phyloP scores from a whole-genome alignment of 2,888 invertebrate species.

The Megastigmus dorsalis region DNA sequence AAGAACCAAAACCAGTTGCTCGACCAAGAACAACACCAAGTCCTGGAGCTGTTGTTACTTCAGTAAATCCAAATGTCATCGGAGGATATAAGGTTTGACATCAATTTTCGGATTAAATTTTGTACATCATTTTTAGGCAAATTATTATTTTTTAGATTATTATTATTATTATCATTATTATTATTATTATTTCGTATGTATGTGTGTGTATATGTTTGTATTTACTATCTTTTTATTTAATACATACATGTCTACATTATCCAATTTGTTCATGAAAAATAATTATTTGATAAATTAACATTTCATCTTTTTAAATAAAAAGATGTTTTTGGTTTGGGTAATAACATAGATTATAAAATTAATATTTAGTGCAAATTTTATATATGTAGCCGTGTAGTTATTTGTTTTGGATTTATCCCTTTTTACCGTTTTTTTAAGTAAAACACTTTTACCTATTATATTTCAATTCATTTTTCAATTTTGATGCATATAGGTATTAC shows the following conservation, averaged over 20 bases:
- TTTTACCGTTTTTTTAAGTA: no score
- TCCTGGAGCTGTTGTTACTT: conserved; percentile 77
- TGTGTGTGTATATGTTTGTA: conserved; percentile 23
- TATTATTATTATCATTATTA: conserved; percentile 26
- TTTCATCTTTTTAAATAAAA: not conserved
- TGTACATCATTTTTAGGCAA: conserved; percentile 11
- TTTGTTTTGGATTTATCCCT: no score
- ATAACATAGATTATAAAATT: not conserved
- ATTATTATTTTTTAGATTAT: conserved; percentile 27
- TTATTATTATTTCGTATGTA: conserved; percentile 22
- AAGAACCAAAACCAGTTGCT: conserved; percentile 81
- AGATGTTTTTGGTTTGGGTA: not conserved
- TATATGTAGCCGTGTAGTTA: no score
- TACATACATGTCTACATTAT: no score
- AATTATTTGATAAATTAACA: not conserved
- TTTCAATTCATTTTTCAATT: not conserved
- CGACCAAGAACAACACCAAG: conserved; percentile 82
- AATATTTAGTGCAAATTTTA: conserved; percentile 4
- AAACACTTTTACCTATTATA: no score
- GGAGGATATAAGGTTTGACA: conserved; percentile 85
- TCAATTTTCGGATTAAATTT: conserved; percentile 22
- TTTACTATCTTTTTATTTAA: conserved; percentile 26
- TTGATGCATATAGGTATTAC: no score
- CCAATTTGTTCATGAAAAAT: not conserved
- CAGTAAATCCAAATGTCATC: conserved; percentile 77